Percentiles rank a stretch among this genome's conserved stretches.
Conservation (phyloP, 1,140 invertebrate genomes). For the Acromyrmex charruanus region DNA sequence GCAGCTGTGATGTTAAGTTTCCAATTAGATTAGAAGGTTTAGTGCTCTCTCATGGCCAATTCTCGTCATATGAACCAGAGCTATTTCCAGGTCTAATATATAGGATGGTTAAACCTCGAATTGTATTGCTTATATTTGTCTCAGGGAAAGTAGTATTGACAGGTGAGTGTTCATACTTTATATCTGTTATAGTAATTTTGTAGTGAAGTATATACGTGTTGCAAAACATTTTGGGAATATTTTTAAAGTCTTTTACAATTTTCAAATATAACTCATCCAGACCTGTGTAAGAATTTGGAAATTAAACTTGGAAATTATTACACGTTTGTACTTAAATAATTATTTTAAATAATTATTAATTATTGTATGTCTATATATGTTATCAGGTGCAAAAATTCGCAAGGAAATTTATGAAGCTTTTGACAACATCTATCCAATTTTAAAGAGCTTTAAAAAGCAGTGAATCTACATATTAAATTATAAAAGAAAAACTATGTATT, state of each 20-base stretch:
- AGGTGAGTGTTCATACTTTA: conserved; percentile 85
- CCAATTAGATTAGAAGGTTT: conserved; percentile 99
- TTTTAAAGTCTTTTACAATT: conserved; percentile 1
- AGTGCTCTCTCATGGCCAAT: conserved; percentile 98
- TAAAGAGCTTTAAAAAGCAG: conserved; percentile 99
- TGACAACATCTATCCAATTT: conserved; percentile 99
- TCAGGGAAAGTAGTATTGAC: conserved; percentile 99
- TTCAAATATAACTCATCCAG: background rate
- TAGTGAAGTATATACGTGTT: background rate
- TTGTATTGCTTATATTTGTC: conserved; percentile 99
- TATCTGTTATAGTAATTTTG: background rate
- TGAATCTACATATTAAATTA: conserved; percentile 81
- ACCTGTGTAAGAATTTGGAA: background rate
- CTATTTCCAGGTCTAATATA: conserved; percentile 99
- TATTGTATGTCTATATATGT: conserved; percentile 70
- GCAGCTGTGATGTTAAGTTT: conserved; percentile 99
- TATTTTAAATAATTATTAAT: no score
- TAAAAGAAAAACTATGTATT: background rate
- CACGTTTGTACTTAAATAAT: background rate
- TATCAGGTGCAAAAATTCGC: conserved; percentile 97
- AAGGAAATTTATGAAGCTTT: conserved; percentile 99
- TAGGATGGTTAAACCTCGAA: conserved; percentile 99
- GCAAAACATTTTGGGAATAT: background rate
- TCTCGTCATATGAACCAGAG: conserved; percentile 98
- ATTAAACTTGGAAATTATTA: background rate